phyloP scores from a whole-genome alignment of 2,888 invertebrate species.

The Polia nebulosa region DNA sequence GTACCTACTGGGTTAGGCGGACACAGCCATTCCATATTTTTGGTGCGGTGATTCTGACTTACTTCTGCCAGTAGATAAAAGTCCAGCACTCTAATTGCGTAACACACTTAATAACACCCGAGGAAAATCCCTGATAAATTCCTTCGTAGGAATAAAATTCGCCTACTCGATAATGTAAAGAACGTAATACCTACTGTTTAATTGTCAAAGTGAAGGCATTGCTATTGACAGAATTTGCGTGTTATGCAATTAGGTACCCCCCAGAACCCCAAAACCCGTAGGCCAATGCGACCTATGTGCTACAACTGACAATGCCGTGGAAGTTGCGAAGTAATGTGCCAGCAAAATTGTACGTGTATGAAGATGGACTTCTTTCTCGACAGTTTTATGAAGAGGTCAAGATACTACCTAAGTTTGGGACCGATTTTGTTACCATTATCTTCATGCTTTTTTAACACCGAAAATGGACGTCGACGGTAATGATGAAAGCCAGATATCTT shows the following conservation, averaged over 20 bases:
- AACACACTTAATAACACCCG: not conserved
- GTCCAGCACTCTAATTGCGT: not conserved
- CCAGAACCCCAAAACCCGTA: not conserved
- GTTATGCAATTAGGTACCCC: not conserved
- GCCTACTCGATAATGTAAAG: not conserved
- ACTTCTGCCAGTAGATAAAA: not conserved
- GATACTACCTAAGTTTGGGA: no score
- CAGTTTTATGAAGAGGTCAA: not conserved
- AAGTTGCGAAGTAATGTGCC: not conserved
- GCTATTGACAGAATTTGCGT: not conserved
- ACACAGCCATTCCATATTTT: not conserved
- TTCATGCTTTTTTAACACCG: no score
- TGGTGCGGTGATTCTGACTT: not conserved
- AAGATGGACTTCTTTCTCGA: not conserved
- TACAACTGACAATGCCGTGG: not conserved
- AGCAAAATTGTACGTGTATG: not conserved
- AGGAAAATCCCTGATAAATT: not conserved
- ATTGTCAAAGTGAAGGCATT: not conserved
- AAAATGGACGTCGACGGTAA: no score
- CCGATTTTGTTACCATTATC: no score
- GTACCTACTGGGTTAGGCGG: not conserved
- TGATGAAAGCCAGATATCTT: no score
- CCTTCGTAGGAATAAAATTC: not conserved
- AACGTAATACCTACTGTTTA: not conserved
- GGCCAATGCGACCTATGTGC: not conserved